These are phyloP conservation scores for Clunio marinus DNA, from an alignment of 2,888 invertebrate genomes.

Conservation along the genomic window DNA sequence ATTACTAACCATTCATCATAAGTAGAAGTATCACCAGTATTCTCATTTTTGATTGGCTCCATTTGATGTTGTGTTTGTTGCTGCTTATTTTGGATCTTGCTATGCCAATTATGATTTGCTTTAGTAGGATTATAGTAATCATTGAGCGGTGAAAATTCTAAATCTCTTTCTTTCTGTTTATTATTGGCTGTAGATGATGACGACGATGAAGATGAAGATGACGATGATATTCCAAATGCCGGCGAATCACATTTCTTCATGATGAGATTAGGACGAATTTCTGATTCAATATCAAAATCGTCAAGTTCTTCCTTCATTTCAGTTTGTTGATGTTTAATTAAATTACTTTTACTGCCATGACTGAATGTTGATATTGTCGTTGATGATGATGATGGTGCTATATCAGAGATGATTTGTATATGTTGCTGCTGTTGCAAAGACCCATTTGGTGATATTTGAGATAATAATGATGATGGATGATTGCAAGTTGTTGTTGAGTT, in stretches of 20 bases:
- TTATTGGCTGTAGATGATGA: not conserved
- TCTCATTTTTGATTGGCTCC: constrained; percentile 41
- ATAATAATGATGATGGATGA: too few relatives aligned
- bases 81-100: too few relatives aligned
- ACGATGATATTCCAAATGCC: not conserved
- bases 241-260: constrained; percentile 47
- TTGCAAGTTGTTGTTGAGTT: too few relatives aligned
- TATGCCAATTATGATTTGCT: too few relatives aligned
- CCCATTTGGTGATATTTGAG: constrained; percentile 17
- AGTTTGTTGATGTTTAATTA: constrained; percentile 21
- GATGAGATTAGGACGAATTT: constrained; percentile 50
- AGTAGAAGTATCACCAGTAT: constrained; percentile 48
- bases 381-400: not conserved
- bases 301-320: constrained; percentile 46
- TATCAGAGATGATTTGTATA: not conserved
- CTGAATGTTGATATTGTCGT: not conserved
- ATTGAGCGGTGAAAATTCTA: constrained; percentile 28
- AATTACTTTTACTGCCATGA: not conserved
- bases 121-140: constrained; percentile 26
- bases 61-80: not conserved
- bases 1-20: constrained; percentile 67
- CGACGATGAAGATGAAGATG: not conserved
- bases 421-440: not conserved
- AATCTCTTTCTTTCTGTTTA: constrained; percentile 9
- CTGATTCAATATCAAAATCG: constrained; percentile 51